Evolutionary conservation across 2,797 vertebrate species (phyloP).

Genomic region (Allobates femoralis): DNA sequence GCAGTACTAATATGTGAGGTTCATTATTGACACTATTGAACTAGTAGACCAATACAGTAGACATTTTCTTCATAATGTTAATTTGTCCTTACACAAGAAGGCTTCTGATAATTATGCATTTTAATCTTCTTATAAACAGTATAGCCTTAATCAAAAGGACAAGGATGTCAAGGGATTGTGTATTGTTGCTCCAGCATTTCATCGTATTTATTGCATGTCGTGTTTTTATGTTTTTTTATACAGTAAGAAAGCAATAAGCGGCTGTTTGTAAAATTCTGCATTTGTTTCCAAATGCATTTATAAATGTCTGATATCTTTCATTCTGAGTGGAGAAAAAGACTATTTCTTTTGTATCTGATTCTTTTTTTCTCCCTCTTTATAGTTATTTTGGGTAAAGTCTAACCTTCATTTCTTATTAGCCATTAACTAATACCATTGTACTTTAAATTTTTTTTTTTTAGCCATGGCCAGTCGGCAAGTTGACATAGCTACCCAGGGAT

Average conservation of each 20-base stretch:
- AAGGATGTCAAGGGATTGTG: background rate
- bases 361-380: background rate
- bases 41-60: background rate
- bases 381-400: background rate
- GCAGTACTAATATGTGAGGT: background rate
- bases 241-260: background rate
- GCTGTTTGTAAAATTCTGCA: background rate
- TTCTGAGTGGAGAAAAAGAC: background rate
- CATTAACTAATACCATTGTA: background rate
- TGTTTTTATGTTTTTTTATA: background rate
- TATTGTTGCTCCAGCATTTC: background rate
- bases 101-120: too few species aligned
- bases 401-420: background rate
- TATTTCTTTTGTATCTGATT: background rate
- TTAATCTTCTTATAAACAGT: background rate
- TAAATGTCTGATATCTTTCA: background rate
- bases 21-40: background rate
- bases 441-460: slow-evolving; percentile 71
- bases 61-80: background rate
- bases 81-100: background rate
- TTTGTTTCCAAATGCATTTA: background rate
- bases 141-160: too few species aligned
- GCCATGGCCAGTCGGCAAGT: slow-evolving; percentile 95
- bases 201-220: background rate
- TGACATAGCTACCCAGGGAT: slow-evolving; percentile 97